These are phyloP conservation scores for Silurus meridionalis DNA, from an alignment of 2,113 vertebrate genomes.

Conservation along the genomic window DNA sequence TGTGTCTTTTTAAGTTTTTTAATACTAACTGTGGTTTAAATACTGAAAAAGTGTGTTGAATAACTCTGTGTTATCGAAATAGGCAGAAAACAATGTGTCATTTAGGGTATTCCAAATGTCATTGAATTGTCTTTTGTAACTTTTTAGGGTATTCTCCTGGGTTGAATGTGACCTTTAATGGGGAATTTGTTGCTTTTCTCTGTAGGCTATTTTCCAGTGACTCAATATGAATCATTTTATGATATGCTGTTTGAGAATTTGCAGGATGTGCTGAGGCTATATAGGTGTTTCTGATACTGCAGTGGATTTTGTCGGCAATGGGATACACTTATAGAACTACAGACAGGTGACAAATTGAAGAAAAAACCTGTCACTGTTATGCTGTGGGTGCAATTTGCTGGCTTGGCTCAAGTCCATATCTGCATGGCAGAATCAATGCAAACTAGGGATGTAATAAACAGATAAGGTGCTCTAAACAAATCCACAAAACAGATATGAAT, in stretches of 20 bases:
- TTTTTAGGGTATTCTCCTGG: background rate
- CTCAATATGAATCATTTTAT: background rate
- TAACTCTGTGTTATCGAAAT: background rate
- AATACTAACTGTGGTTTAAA: background rate
- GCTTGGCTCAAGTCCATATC: background rate
- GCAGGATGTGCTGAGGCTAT: background rate
- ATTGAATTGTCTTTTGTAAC: conserved; percentile 1
- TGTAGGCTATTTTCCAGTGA: background rate
- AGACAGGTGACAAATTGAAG: background rate
- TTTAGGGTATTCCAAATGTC: background rate
- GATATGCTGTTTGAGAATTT: conserved; percentile 8
- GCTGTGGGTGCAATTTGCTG: background rate
- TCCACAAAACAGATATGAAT: background rate
- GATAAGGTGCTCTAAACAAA: background rate
- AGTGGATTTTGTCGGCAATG: background rate
- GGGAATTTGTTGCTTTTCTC: background rate
- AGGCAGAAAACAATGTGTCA: background rate
- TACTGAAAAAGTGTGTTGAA: background rate
- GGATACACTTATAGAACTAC: background rate
- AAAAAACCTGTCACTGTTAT: background rate
- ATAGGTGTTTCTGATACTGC: background rate
- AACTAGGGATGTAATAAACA: background rate
- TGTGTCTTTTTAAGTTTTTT: background rate
- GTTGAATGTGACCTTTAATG: background rate
- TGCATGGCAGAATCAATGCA: background rate